These are phyloP conservation scores for Todiramphus chloris DNA, from an alignment of 2,113 vertebrate genomes.

Conservation along the genomic window DNA sequence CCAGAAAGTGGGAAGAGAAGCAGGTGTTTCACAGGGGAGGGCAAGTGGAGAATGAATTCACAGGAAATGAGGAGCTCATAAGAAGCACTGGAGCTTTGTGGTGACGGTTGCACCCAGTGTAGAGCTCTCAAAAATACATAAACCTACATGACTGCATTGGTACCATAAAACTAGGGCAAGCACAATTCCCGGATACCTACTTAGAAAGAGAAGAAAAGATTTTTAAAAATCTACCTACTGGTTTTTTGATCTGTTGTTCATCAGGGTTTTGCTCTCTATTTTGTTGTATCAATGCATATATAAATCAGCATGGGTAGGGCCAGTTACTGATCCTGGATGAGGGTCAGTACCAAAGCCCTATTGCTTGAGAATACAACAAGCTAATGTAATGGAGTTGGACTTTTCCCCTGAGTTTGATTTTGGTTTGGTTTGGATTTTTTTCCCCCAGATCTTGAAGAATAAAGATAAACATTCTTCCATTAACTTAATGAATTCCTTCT, in stretches of 20 bases:
- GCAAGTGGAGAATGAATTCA: background rate
- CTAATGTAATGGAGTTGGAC: background rate
- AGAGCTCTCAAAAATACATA: background rate
- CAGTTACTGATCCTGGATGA: background rate
- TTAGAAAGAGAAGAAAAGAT: background rate
- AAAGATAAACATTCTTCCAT: background rate
- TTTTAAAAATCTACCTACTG: background rate
- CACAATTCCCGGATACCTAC: background rate
- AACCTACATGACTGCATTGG: background rate
- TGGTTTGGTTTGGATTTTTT: too few species aligned
- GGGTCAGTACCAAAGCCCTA: background rate
- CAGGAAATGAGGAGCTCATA: rapidly evolving
- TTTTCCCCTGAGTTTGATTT: background rate
- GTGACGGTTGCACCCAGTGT: background rate
- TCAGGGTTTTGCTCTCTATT: background rate
- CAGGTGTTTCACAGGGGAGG: background rate
- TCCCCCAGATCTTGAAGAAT: background rate
- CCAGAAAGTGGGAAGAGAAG: background rate
- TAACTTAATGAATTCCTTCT: background rate
- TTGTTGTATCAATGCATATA: background rate
- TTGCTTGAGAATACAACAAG: background rate
- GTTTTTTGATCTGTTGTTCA: background rate
- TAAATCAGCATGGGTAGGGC: rapidly evolving
- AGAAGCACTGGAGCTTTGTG: background rate
- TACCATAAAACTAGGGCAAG: background rate